phyloP scores from a whole-genome alignment of 2,797 vertebrate species.

The Propithecus deckenii region DNA sequence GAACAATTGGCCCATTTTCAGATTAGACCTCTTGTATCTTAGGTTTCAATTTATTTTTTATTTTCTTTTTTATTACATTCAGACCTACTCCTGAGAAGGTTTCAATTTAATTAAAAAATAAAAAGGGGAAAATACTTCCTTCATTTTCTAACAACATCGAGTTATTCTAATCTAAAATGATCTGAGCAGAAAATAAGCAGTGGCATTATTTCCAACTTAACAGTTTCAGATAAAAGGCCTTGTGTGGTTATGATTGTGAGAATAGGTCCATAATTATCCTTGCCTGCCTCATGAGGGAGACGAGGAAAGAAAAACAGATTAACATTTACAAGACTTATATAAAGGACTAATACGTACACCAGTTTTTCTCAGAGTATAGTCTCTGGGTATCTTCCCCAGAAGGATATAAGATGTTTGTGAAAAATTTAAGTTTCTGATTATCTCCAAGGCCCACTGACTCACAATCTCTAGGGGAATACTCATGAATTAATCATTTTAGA shows the following conservation, averaged over 20 bases:
- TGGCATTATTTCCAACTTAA: neutral
- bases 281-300: neutral
- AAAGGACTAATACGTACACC: neutral
- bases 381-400: neutral
- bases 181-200: neutral
- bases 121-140: too few relatives aligned
- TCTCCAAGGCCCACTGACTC: neutral
- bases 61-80: too few relatives aligned
- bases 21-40: neutral
- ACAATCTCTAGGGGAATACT: neutral
- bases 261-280: neutral
- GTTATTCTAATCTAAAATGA: constrained; percentile 15
- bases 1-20: neutral
- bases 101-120: too few relatives aligned
- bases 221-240: neutral
- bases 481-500: neutral
- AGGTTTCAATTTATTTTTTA: neutral
- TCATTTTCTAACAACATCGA: neutral
- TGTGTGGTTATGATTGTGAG: neutral
- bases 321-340: neutral
- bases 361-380: neutral
- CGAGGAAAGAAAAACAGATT: neutral
- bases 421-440: neutral
- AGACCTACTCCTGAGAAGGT: too few relatives aligned
- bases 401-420: neutral